Evolutionary conservation across 2,113 vertebrate genomes (phyloP), one percentile per base, ranked within the genome.

Genomic region (Syrrhaptes paradoxus): DNA sequence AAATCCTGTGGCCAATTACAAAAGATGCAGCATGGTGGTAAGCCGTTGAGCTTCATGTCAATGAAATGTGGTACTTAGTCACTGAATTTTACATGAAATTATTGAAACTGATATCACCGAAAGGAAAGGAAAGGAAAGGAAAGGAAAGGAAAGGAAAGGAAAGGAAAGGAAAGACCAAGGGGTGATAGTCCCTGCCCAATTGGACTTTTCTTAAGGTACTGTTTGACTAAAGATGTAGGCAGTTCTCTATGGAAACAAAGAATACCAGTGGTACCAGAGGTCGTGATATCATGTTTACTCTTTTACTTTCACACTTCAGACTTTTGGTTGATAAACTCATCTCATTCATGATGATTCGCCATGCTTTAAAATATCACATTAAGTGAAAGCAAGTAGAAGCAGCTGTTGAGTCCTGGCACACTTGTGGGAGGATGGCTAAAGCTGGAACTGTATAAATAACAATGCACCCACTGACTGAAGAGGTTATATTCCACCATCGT

Each of bases 271-370:
- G 54, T 74, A 85, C 13, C 34, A 77, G 48, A 75, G 13, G 26
- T 67, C 32, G 61, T 3, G 0, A 25, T 65, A 49, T 7, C 15
- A 57, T 34, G 10, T 65, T 73, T 90, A 48, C 9, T 46, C 18
- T 78, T 83, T 78, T n/a, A 17, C 13, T 66, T 89, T 89, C 58
- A 59, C 24, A 59, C 12, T 55, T 95, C 49, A 87, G 55, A 26
- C n/a, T 96, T 91, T 93, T 65, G 54, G 36, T 83, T 96, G 83
- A 41, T 79, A 85, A 95, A 73, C 91, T 89, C 70, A 4, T 95
- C 38, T 93, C 34, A 45, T 83, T 81, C 5, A 10, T 80, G 32
- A 67, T 85, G 55, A 86, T 63, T 82, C 61, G 78, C 79, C 67
- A 68, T 72, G 25, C 76, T 95, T 96, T 91, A 90, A 89, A 67